Evolutionary conservation across 2,888 invertebrate species (phyloP), one percentile per base, ranked within the genome.

Genomic region (Thymelicus acteon): DNA sequence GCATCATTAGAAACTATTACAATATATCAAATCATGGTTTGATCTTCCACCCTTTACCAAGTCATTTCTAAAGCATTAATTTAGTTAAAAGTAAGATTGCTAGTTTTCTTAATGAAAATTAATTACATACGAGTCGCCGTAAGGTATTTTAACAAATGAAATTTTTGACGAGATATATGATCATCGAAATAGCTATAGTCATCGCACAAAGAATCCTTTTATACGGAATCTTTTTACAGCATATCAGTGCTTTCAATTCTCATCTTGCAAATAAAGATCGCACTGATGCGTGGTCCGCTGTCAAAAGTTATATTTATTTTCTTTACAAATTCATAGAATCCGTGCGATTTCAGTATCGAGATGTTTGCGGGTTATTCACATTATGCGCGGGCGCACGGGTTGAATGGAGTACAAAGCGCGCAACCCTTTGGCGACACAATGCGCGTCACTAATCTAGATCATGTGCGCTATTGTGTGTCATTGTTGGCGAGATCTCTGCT

Each of bases 281-380:
- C 81, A 92, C 91, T 90, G 85, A 87, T 83, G 84, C 85, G 80
- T 82, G 82, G 85, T 86, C 84, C 88, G 88, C 90, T 93, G 93
- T 93, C 93, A 92, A 86, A 93, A 92, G 92, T 92, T 91, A 91
- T 93, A 92, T 93, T 93, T 93, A 93, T 93, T 92, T 92, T 93
- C 92, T 92, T 93, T 93, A 88, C 81, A 91, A 92, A 92, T 93
- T 90, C 91, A 92, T 89, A 90, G 92, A 92, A 93, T 86, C 85
- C 78, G 80, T 88, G 90, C 90, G 88, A 92, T 92, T 90, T 85
- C 81, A 84, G 84, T 81, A 87, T 89, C 86, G 88, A 90, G 90
- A 88, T 91, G 90, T 92, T 91, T 91, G 92, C 86, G 86, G 86
- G 85, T 77, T 78, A 77, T 78, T 81, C 78, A 84, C 81, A 87